Evolutionary conservation across 2,888 invertebrate genomes (phyloP).

Genomic region (Andrena fulva): DNA sequence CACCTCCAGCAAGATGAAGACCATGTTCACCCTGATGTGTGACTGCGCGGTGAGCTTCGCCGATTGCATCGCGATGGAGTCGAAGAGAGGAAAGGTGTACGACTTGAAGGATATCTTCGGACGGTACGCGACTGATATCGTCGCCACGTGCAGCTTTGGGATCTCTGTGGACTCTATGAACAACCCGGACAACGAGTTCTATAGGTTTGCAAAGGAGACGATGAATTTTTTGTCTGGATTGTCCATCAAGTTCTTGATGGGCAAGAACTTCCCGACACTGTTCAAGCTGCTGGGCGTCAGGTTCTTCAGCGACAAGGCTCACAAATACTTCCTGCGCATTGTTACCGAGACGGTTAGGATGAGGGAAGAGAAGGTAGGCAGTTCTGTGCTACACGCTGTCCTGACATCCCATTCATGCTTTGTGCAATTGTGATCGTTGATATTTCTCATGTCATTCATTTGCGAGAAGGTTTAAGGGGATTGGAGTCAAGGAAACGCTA

Average conservation of each 20-base stretch:
- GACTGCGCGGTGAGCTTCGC: conserved; percentile 78
- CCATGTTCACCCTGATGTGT: conserved; percentile 85
- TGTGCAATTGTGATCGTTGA: too few relatives aligned
- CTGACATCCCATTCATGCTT: too few relatives aligned
- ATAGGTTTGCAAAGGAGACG: conserved; percentile 65
- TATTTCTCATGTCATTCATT: too few relatives aligned
- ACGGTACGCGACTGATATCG: conserved; percentile 74
- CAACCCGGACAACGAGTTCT: conserved; percentile 78
- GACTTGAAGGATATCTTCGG: conserved; percentile 78
- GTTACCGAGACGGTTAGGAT: conserved; percentile 45
- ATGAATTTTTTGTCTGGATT: conserved; percentile 46
- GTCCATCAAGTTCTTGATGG: conserved; percentile 52
- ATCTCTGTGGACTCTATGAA: conserved; percentile 75
- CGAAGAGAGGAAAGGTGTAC: conserved; percentile 45
- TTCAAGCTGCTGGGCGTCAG: conserved; percentile 34
- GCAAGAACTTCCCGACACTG: conserved; percentile 51
- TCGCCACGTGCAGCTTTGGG: conserved; percentile 77
- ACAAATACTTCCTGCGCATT: conserved; percentile 46
- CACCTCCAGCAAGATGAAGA: conserved; percentile 87
- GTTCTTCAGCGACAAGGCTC: conserved; percentile 30
- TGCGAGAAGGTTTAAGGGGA: too few relatives aligned
- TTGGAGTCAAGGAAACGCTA: too few relatives aligned
- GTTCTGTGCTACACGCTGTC: background rate
- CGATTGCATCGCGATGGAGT: conserved; percentile 62
- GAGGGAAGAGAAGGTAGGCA: conserved; percentile 50